phyloP scores from a whole-genome alignment of 2,113 vertebrate species.

The Mohoua ochrocephala region DNA sequence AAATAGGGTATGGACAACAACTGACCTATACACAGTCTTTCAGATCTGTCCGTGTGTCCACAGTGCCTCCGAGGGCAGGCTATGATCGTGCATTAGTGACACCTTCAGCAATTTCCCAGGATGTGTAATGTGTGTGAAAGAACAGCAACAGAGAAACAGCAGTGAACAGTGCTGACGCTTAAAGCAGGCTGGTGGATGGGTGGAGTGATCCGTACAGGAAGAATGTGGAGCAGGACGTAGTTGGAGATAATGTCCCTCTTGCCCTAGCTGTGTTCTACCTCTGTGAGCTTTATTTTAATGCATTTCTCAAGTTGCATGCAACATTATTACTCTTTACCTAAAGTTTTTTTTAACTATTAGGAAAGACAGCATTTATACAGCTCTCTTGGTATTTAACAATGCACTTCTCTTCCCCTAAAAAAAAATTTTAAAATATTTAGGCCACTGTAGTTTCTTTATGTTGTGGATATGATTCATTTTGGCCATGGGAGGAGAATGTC shows the following conservation, averaged over 20 bases:
- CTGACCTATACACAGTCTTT: background rate
- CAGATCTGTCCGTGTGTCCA: background rate
- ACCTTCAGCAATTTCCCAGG: background rate
- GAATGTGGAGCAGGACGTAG: background rate
- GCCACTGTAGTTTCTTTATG: slow-evolving; percentile 22
- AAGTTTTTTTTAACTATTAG: background rate
- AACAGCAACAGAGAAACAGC: background rate
- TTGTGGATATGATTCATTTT: slow-evolving; percentile 44
- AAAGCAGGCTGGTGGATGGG: background rate
- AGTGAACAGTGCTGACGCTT: background rate
- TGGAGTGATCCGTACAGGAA: background rate
- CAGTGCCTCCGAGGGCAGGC: background rate
- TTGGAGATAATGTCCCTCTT: background rate
- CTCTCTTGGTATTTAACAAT: background rate
- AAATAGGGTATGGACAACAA: background rate
- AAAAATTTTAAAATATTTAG: background rate
- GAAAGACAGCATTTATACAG: background rate
- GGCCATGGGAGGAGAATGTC: slow-evolving; percentile 41
- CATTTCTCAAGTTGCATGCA: background rate
- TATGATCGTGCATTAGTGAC: background rate
- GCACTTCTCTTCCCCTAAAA: background rate
- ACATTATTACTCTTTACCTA: background rate
- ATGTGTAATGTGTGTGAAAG: background rate
- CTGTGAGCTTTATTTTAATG: background rate
- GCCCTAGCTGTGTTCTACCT: background rate